Conservation (phyloP, 2,888 invertebrate species). For the Notocelia uddmanniana region DNA sequence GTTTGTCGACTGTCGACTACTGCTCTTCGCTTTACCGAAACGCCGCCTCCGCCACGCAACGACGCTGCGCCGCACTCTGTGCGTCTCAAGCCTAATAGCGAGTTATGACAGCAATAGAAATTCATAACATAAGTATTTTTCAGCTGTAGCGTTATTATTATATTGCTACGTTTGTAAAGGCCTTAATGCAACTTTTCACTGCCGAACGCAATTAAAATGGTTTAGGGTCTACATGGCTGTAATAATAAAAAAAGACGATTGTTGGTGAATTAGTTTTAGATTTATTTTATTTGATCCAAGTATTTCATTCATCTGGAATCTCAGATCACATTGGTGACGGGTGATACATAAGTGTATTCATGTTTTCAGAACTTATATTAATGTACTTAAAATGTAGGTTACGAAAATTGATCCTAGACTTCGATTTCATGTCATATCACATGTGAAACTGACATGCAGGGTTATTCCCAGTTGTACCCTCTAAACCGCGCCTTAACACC, state of each 20-base stretch:
- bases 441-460: background rate
- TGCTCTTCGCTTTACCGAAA: no score
- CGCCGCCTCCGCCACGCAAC: no score
- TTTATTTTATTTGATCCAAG: conserved; percentile 32
- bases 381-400: conserved; percentile 21
- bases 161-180: background rate
- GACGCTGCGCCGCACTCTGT: no score
- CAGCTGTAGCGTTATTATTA: background rate
- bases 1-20: no score
- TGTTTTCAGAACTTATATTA: conserved; percentile 13
- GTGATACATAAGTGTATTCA: conserved; percentile 18
- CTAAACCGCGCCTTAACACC: background rate
- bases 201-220: background rate
- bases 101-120: background rate
- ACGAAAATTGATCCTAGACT: background rate
- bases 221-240: conserved; percentile 15
- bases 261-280: conserved; percentile 11
- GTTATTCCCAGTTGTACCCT: conserved; percentile 17
- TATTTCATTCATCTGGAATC: conserved; percentile 20
- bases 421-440: conserved; percentile 17
- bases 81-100: no score
- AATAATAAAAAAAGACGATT: conserved; percentile 6
- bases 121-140: background rate
- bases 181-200: background rate
- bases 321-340: conserved; percentile 29